These are phyloP conservation scores for Ceratina australensis DNA, from an alignment of 1,140 invertebrate genomes.

Conservation along the genomic window DNA sequence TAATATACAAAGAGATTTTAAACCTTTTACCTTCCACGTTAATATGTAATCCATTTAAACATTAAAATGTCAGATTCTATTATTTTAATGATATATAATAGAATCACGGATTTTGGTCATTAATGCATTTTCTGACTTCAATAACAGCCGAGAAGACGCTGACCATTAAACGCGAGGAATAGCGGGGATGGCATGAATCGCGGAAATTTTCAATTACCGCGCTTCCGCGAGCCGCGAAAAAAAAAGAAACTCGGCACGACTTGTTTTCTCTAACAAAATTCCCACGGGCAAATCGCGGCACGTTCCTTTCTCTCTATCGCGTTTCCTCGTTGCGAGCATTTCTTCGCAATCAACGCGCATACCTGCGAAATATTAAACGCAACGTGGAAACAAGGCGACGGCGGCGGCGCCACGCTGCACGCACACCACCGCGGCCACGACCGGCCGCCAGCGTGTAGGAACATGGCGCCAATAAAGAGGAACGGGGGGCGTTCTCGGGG, in stretches of 20 bases:
- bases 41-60: too few relatives aligned
- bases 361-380: constrained; percentile 24
- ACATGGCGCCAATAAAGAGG: constrained; percentile 55
- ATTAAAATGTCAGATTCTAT: too few relatives aligned
- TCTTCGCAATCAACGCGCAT: constrained; percentile 17
- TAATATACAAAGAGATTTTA: too few relatives aligned
- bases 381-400: too few relatives aligned
- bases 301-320: not conserved
- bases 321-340: constrained; percentile 16
- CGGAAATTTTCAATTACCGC: not conserved
- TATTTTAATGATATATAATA: too few relatives aligned
- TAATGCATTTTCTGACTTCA: not conserved
- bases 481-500: constrained; percentile 19
- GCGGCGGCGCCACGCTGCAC: not conserved
- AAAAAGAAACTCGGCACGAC: not conserved
- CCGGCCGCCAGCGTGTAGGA: not conserved
- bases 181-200: not conserved
- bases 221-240: too few relatives aligned
- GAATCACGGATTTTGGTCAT: too few relatives aligned
- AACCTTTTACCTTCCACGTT: too few relatives aligned
- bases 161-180: not conserved
- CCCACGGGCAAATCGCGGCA: not conserved
- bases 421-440: not conserved
- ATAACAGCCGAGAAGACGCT: too few relatives aligned
- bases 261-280: not conserved